phyloP scores from a whole-genome alignment of 2,113 vertebrate genomes.

The Chaenogobius annularis region DNA sequence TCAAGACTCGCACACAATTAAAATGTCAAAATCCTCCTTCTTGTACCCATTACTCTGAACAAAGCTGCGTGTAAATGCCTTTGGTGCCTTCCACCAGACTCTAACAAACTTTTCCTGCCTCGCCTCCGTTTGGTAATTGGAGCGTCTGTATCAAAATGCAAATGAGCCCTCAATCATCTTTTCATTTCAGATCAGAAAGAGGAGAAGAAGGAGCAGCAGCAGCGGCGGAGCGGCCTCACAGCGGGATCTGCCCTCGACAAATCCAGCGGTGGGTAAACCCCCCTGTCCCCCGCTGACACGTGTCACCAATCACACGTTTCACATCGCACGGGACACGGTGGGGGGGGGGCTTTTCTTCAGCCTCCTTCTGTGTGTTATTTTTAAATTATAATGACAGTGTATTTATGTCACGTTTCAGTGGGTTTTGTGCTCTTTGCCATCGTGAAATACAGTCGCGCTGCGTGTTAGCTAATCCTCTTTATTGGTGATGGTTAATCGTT shows the following conservation, averaged over 20 bases:
- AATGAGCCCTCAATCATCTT: slow-evolving; percentile 46
- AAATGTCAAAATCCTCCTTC: background rate
- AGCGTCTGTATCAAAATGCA: slow-evolving; percentile 31
- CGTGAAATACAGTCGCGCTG: background rate
- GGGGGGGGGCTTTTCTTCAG: background rate
- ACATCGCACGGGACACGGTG: background rate
- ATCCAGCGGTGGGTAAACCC: slow-evolving; percentile 60
- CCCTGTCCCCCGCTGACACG: slow-evolving; percentile 18
- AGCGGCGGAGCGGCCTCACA: slow-evolving; percentile 57
- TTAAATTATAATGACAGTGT: background rate
- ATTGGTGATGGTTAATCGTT: too few species aligned
- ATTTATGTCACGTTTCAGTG: background rate
- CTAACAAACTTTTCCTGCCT: slow-evolving; percentile 15
- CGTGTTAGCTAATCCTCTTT: too few species aligned
- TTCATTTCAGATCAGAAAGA: slow-evolving; percentile 73
- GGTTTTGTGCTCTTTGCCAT: background rate
- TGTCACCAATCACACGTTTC: slow-evolving; percentile 8
- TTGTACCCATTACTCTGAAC: background rate
- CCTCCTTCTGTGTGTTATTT: slow-evolving; percentile 1
- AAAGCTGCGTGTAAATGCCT: background rate
- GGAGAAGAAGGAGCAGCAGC: slow-evolving; percentile 65
- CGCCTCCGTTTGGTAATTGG: slow-evolving; percentile 36
- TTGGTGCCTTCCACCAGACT: background rate
- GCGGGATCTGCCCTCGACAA: slow-evolving; percentile 69
- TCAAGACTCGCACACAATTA: background rate